These are phyloP conservation scores for Varecia variegata DNA, from an alignment of 2,797 vertebrate species.

Conservation along the genomic window DNA sequence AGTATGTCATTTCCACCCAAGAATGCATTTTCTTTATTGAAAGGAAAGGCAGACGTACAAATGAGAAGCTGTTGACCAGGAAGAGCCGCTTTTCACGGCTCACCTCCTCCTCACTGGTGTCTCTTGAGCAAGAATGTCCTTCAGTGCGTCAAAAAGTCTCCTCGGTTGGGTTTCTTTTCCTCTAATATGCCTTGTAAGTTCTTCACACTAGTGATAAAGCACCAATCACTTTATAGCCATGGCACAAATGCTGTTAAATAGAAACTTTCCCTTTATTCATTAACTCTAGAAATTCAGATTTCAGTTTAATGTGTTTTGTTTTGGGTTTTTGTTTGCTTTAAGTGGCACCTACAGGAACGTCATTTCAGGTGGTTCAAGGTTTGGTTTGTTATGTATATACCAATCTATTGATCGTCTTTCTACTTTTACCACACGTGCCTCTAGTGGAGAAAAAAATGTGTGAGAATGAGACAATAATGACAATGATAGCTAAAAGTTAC, in stretches of 20 bases:
- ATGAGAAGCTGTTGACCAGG: constrained; percentile 23
- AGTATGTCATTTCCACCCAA: neutral
- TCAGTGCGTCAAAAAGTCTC: neutral
- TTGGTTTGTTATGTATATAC: neutral
- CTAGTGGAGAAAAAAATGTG: neutral
- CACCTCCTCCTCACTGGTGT: neutral
- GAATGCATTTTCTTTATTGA: constrained; percentile 32
- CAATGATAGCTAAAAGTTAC: neutral
- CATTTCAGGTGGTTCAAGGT: neutral
- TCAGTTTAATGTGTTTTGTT: neutral
- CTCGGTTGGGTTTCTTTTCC: neutral
- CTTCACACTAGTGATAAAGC: neutral
- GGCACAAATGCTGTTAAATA: neutral
- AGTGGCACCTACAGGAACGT: neutral
- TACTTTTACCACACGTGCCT: neutral
- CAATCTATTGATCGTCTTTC: neutral
- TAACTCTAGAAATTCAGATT: constrained; percentile 4
- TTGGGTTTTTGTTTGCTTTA: neutral
- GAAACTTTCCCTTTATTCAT: neutral
- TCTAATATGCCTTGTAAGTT: neutral
- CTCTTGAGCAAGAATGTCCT: constrained; percentile 18
- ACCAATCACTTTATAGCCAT: neutral
- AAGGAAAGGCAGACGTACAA: constrained; percentile 17
- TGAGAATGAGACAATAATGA: neutral
- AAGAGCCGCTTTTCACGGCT: constrained; percentile 25